Base-by-base conservation (phyloP, 1,140 invertebrate genomes). In the Cotesia glomerata region DNA sequence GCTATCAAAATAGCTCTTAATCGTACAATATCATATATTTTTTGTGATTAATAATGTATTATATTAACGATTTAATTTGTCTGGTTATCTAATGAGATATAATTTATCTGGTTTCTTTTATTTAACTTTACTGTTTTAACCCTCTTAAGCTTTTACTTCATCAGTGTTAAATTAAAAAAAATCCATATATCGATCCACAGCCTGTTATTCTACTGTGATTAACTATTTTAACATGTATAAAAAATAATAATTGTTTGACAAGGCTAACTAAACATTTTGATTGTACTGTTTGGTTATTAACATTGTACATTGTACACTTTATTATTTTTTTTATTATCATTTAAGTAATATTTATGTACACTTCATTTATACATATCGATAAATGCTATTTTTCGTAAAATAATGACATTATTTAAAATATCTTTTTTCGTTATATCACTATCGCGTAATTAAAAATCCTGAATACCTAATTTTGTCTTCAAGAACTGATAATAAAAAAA, bases 171-270 rank as follows among this genome's bases (percentile, higher is more conserved):
- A 71, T 76, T 73, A 71, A 81, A 81, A 85, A 85, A 82, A 85
- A 85, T 84, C 83, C 84, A 85, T 81, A 77, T 36, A 69, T 68
- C 66, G 16, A 70, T 74, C 69, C 69, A 74, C 74, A 72, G 66
- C 39, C 65, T 62, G 51, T 51, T 54, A 5, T 26, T 69, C 2
- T 62, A 39, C 14, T 35, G 16, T 72, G 54, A 54, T 65, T 26
- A 72, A 72, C 49, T 39, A 34, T 59, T 51, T 34, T 62, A 34
- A 39, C 35, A 9, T 45, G 11, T 45, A 45, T 45, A 45, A 45
- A 45, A 45, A 45, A 45, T 45, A 45, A 45, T 45, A 45, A 45
- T 45, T 45, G 39, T 45, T 45, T 45, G 7, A 45, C 39, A 45
- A 45, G 39, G 39, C 39, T 45, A 45, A 45, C 39, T 45, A 11